Percentiles rank a stretch among this genome's conserved stretches.
Conservation (phyloP, 2,797 vertebrate genomes). For the Catamblyrhynchus diadema region DNA sequence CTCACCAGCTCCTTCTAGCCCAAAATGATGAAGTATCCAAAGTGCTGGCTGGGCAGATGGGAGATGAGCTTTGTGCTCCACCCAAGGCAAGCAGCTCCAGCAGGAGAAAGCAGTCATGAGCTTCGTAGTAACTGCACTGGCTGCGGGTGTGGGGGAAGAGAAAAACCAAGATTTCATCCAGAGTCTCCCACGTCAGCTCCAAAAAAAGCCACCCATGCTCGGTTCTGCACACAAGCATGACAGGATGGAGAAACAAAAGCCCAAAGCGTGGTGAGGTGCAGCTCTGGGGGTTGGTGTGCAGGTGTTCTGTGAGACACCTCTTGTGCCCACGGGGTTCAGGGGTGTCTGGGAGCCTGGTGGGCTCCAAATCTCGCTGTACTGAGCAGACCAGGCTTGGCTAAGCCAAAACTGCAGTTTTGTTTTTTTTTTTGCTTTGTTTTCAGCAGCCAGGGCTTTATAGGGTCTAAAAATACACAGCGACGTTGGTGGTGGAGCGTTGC, state of each 20-base stretch:
- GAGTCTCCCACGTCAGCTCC: not conserved
- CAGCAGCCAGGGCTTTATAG: not conserved
- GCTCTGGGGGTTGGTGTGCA: not conserved
- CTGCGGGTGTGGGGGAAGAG: not conserved
- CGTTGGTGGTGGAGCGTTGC: not conserved
- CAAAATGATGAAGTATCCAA: not conserved
- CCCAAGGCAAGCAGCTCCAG: not conserved
- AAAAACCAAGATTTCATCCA: not conserved
- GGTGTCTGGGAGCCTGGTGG: not conserved
- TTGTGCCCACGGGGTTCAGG: not conserved
- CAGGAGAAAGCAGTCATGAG: not conserved
- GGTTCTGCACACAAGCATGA: not conserved
- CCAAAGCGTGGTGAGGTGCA: not conserved
- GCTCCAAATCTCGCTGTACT: fast-evolving
- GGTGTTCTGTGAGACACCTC: not conserved
- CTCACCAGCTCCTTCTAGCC: not conserved
- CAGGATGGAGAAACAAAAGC: not conserved
- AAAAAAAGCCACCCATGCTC: not conserved
- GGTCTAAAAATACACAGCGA: not conserved
- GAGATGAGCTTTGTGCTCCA: not conserved
- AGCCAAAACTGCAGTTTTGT: not conserved
- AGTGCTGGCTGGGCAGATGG: fast-evolving
- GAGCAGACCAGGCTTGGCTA: not conserved
- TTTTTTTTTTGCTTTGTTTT: not conserved
- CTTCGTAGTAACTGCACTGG: not conserved